Evolutionary conservation across 2,797 vertebrate species (phyloP).

Genomic region (Phalloptychus januarius): DNA sequence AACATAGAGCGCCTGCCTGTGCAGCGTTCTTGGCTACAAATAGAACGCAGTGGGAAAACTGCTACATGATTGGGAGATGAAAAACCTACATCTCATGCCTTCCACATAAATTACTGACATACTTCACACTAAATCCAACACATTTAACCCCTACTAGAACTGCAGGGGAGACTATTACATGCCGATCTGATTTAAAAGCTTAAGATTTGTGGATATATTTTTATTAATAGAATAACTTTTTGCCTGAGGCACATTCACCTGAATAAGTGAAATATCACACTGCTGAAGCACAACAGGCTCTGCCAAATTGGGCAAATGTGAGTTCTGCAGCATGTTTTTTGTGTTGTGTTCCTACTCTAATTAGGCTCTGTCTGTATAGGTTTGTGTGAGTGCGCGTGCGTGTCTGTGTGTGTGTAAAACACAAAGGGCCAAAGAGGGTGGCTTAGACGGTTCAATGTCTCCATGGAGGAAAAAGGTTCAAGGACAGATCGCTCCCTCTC

Average conservation of each 20-base stretch:
- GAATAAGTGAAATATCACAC: constrained; percentile 48
- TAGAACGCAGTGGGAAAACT: constrained; percentile 4
- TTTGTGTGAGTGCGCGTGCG: constrained; percentile 8
- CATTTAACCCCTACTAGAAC: constrained; percentile 10
- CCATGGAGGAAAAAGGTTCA: constrained; percentile 73
- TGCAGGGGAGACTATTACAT: constrained; percentile 22
- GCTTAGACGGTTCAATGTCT: constrained; percentile 68
- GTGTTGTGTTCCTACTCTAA: constrained; percentile 53
- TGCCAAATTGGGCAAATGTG: constrained; percentile 50
- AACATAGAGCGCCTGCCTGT: constrained; percentile 9
- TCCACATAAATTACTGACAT: constrained; percentile 16
- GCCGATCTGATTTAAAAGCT: constrained; percentile 36
- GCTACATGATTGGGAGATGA: constrained; percentile 10
- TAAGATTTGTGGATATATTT: constrained; percentile 4
- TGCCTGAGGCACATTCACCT: constrained; percentile 47
- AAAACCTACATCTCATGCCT: constrained; percentile 25
- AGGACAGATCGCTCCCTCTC: constrained; percentile 62
- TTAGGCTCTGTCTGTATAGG: constrained; percentile 60
- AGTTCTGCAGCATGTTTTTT: constrained; percentile 36
- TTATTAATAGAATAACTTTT: constrained; percentile 31
- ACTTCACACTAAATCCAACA: constrained; percentile 25
- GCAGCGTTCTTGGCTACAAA: constrained; percentile 13
- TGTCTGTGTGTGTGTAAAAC: not conserved
- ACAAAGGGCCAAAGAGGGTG: constrained; percentile 53
- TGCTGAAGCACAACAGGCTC: constrained; percentile 35